Base-by-base conservation (phyloP, 92 coral and sea anemone species). In the Zoanthus solanderi region DNA sequence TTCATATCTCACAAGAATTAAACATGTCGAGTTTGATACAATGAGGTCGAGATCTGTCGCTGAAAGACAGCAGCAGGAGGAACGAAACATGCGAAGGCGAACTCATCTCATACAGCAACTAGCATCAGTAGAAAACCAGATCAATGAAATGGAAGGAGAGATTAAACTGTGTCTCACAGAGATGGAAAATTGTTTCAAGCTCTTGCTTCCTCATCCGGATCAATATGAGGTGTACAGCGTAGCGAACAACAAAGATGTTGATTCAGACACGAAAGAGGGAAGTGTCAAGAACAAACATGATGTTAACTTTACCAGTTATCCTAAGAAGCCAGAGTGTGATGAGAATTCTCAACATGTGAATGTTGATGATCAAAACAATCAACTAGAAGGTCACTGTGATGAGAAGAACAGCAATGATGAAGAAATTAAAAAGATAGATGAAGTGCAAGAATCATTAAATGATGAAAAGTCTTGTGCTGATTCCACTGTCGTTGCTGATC, bases 201-300 rank as follows among this genome's bases (percentile, higher is more conserved):
- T 97, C 13, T 18, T 97, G 78, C 88, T 97, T 28, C 99, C 99
- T n/a, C 95, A 92, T 78, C 99, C 98, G 34, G 96, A 97, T 61
- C 95, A 97, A 5, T 97, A 93, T 90, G 99, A 97, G 42, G 90
- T 93, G 11, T 87, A 92, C 72, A 44, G 69, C 18, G 76, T 44
- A 4, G 89, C 77, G 15, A 76, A 54, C 73, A 5, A 16, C 13
- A 71, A 37, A 47, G 72, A 15, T n/a, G 8, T 16, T 52, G 56
- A 71, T 18, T 48, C 83, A n/a, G 30, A 71, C 56, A 46, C 37
- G 44, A 58, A 75, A 53, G 34, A 48, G 2, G 61, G 82, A 77
- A 54, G 4, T 16, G n/a, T 0, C 13, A 29, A 9, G 7, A 52
- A 52, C 32, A 29, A 2, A 28, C 42, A 11, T 50, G 18, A 45